Conservation (phyloP, 1,140 invertebrate species). For the Camponotus vicinus region DNA sequence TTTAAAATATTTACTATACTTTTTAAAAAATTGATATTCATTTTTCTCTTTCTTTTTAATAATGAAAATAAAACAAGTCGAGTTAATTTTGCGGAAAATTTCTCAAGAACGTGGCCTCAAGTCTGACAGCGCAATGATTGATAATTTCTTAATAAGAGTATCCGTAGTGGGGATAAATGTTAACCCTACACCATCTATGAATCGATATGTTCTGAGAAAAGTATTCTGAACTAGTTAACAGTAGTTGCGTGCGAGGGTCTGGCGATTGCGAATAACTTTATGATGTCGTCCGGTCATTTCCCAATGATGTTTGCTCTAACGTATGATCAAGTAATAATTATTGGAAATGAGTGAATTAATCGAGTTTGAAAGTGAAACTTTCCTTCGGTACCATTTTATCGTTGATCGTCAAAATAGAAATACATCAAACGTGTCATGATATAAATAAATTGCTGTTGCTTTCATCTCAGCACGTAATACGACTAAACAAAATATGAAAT, state of each 20-base stretch:
- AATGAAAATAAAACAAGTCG: not conserved
- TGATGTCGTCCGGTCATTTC: slow-evolving; percentile 20
- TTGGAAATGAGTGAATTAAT: slow-evolving; percentile 19
- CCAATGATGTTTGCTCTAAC: not conserved
- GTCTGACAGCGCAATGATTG: not conserved
- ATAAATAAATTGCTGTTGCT: not conserved
- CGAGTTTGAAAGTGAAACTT: not conserved
- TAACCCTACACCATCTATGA: slow-evolving; percentile 38
- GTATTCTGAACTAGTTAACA: slow-evolving; percentile 54
- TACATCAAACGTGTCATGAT: not conserved
- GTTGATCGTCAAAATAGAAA: not conserved
- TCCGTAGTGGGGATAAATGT: slow-evolving; percentile 34
- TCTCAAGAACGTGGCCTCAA: not conserved
- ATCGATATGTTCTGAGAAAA: slow-evolving; percentile 60
- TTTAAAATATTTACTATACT: not conserved
- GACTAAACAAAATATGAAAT: not conserved
- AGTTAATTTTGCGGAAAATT: not conserved
- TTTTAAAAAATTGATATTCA: too few species aligned
- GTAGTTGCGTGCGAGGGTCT: slow-evolving; percentile 35
- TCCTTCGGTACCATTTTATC: not conserved
- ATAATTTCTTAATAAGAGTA: slow-evolving; percentile 52
- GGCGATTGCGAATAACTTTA: slow-evolving; percentile 39
- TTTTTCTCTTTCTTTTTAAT: not conserved
- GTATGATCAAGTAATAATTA: slow-evolving; percentile 14
- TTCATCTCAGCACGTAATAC: not conserved